Evolutionary conservation across 2,888 invertebrate genomes (phyloP), one percentile per base, ranked within the genome.

Genomic region (Caenorhabditis sp.): DNA sequence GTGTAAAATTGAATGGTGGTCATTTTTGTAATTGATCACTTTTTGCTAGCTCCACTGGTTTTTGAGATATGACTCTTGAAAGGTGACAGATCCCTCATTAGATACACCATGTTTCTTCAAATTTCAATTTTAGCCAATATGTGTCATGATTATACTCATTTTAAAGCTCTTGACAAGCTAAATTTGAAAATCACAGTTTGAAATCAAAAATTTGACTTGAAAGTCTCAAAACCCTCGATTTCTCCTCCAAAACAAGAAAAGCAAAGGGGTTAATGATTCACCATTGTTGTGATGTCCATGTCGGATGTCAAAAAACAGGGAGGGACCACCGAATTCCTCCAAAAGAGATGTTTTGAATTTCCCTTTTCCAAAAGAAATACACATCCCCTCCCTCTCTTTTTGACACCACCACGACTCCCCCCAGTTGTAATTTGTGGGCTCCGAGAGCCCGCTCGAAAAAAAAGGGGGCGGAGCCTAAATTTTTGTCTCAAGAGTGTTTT

Each of bases 221-320:
- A n/a, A 38, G 10, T 19, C 19, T 49, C 6, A n/a, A 49, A 49
- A 19, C 1, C 0, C 4, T n/a, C n/a, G 10, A 49, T 22, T 6
- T 6, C 49, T 19, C 47, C 47, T 47, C 8, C 19, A 5, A 5
- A 47, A 47, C 12, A 8, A 47, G 2, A 19, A n/a, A 2, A 16
- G 8, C 2, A 38, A n/a, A n/a, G n/a, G n/a, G n/a, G n/a, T n/a
- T 70, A 70, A 70, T 70, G 58, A 70, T 70, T 58, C 70, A 59
- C 70, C 38, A 70, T 70, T 70, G 70, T 70, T 58, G 58, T 44
- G 56, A 2, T 38, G 28, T 28, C 41, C 26, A 41, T 14, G 8
- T 35, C 44, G 16, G n/a, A 44, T 16, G 51, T 51, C 51, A 19
- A 51, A 22, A 51, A 51, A 24, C 22, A 51, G 24, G 8, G 24